These are phyloP conservation scores for Ostrea denselamellosa DNA, from an alignment of 1,140 invertebrate species.

Conservation along the genomic window DNA sequence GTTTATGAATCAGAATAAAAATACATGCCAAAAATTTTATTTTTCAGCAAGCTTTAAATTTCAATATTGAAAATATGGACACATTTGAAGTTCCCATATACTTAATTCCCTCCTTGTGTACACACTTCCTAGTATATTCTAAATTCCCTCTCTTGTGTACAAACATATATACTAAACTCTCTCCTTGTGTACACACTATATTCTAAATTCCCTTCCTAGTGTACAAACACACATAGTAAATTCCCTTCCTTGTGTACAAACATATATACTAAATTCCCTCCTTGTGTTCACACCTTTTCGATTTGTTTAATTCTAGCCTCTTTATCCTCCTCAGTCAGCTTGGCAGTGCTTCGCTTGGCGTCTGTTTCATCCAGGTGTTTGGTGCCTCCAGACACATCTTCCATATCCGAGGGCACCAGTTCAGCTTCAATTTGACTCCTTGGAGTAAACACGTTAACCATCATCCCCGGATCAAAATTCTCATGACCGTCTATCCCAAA, in stretches of 20 bases:
- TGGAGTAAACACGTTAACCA: neutral
- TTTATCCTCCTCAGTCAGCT: neutral
- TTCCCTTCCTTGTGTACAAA: neutral
- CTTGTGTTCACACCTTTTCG: neutral
- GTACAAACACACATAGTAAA: neutral
- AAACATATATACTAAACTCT: neutral
- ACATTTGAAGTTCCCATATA: too few species aligned
- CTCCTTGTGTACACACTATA: neutral
- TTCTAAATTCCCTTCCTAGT: neutral
- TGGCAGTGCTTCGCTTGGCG: neutral
- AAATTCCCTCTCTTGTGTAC: neutral
- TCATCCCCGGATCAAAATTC: neutral
- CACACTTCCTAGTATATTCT: neutral
- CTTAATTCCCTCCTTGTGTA: too few species aligned
- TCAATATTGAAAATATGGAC: too few species aligned
- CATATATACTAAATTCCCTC: neutral
- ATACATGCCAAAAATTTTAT: neutral
- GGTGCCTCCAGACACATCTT: neutral
- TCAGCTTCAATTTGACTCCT: neutral
- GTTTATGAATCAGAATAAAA: neutral
- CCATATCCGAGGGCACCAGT: neutral
- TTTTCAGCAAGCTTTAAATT: too few species aligned
- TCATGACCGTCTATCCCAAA: neutral
- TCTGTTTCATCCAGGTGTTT: neutral
- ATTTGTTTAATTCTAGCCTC: neutral